These are phyloP conservation scores for Phanerotoma sp. DNA, from an alignment of 2,888 invertebrate genomes.

Conservation along the genomic window DNA sequence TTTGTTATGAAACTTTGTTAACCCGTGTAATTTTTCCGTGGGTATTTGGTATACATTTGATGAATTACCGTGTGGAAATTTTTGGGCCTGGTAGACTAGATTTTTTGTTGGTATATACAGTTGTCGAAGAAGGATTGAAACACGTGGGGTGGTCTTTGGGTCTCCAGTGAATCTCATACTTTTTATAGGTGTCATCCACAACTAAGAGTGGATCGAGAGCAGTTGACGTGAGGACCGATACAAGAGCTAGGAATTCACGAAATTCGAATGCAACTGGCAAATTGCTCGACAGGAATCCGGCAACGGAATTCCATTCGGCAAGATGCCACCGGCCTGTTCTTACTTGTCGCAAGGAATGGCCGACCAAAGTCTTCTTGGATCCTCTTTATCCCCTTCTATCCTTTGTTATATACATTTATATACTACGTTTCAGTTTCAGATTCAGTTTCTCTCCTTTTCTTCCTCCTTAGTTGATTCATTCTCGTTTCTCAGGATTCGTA, in stretches of 20 bases:
- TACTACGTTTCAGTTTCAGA: too few relatives aligned
- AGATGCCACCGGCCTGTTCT: conserved; percentile 52
- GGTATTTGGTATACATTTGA: too few relatives aligned
- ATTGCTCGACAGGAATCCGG: conserved; percentile 49
- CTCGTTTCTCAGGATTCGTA: neutral
- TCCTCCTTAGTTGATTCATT: conserved; percentile 3
- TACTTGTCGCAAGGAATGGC: conserved; percentile 48
- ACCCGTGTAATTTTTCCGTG: too few relatives aligned
- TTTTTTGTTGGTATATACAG: too few relatives aligned
- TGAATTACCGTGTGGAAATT: neutral
- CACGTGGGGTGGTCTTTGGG: conserved; percentile 45
- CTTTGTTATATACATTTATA: conserved; percentile 21
- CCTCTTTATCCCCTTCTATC: conserved; percentile 38
- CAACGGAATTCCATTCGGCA: conserved; percentile 49
- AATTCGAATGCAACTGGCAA: conserved; percentile 53
- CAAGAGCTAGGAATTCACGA: conserved; percentile 52
- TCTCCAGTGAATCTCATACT: conserved; percentile 34
- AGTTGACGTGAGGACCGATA: conserved; percentile 41
- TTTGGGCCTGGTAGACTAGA: too few relatives aligned
- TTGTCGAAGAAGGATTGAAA: conserved; percentile 15
- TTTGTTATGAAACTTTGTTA: too few relatives aligned
- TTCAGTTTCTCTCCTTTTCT: neutral
- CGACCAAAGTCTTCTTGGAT: conserved; percentile 29
- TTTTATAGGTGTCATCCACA: conserved; percentile 41
- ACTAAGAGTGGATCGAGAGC: conserved; percentile 20